Base-by-base conservation (phyloP, 2,797 vertebrate species). In the Sylvilagus floridanus region DNA sequence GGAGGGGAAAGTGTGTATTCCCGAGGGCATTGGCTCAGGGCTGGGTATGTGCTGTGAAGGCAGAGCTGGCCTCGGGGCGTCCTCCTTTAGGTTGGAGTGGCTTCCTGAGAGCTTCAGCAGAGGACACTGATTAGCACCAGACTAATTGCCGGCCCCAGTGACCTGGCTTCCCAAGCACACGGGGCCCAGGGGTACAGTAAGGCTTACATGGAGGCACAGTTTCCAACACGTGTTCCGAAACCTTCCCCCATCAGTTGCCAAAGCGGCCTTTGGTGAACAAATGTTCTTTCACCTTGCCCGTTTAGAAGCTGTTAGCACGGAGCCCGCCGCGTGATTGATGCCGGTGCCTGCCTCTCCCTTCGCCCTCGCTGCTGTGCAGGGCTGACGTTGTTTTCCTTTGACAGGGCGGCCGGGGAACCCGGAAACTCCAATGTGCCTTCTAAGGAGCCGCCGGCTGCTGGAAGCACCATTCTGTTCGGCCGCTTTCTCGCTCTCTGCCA, bases 271-370 rank as follows among this genome's bases (percentile, higher is more conserved):
- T 88, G 91, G 96, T 96, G 97, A 98, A 98, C 97, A 98, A 98
- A 97, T 96, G 97, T 97, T 98, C 97, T 98, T 98, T 98, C 94
- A 97, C 98, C 96, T 97, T 97, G 91, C 50, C 79, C 77, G 96
- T 96, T 97, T 95, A 96, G 97, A 97, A 97, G 94, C 97, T 97
- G 97, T 97, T 98, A 98, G 96, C 93, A 50, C 96, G 92, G 96
- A 92, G 95, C 90, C 60, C 42, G 8, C 75, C 90, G 90, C 32
- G 35, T 97, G 97, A 98, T 97, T 97, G 97, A 97, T 97, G 95
- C 73, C 32, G 0, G 14, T 30, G 6, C 88, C 97, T 94, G 19
- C 13, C 88, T 95, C 85, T 95, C 42, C 86, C 96, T 95, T 83
- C 90, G 76, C 95, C 79, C 65, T 96, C n/a, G 28, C 96, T 94